Evolutionary conservation across 2,113 vertebrate species (phyloP), one percentile per base, ranked within the genome.

Genomic region (Equus przewalskii): DNA sequence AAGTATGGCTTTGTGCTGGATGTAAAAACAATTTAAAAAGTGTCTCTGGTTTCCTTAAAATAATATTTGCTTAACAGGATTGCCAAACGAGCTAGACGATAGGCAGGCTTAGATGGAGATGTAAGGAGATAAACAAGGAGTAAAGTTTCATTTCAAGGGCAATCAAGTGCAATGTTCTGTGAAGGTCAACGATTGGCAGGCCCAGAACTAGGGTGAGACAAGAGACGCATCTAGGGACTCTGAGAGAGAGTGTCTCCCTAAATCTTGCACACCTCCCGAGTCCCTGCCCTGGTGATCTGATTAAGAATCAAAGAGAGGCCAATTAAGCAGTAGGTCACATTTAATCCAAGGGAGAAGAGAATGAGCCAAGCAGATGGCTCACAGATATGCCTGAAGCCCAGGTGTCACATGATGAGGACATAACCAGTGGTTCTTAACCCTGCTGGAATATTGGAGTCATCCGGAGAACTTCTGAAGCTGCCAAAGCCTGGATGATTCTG

Each of bases 21-120:
- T 80, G 72, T 72, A 65, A 93, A 79, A 62, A 14, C 82, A 94
- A 88, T 88, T 78, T 58, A 5, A 36, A 79, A 87, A 88, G 84
- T 7, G 14, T 56, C 60, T 64, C 64, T 30, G 5, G 16, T 41
- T 82, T 58, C 54, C 54, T 95, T 73, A 62, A 64, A 85, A 70
- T 72, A 60, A 28, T 21, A 44, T 58, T 76, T 30, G 9, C 44
- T 83, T 19, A 67, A 19, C 5, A 65, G 81, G 69, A 64, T 18
- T 36, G 7, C n/a, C 75, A 69, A 44, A 54, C 9, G 21, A 36
- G 33, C 24, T 21, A 54, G 24, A 60, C 10, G 9, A 79, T 30
- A 24, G 44, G 60, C 4, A 85, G 82, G 18, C 46, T 78, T 51
- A 54, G 36, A n/a, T 16, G 13, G 51, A n/a, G 22, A 22, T 28